Percentiles rank a stretch among this genome's conserved stretches.
Evolutionary conservation across 2,797 vertebrate species (phyloP).

Genomic region (Nyctalus aviator): DNA sequence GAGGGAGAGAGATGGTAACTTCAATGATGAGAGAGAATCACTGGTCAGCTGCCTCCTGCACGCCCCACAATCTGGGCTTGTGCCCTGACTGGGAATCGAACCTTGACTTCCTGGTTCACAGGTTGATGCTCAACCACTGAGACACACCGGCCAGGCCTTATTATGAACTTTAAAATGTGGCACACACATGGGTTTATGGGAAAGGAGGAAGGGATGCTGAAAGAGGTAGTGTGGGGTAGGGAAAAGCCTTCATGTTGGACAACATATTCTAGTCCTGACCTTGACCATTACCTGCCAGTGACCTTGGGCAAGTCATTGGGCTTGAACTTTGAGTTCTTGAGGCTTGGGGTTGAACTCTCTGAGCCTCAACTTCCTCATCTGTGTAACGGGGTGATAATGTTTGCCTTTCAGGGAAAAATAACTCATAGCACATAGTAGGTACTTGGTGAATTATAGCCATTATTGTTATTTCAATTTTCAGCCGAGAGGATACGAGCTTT

Average conservation of each 20-base stretch:
- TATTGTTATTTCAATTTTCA: constrained; percentile 8
- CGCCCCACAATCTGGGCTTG: too few relatives aligned
- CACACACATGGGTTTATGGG: too few relatives aligned
- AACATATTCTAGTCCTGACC: neutral
- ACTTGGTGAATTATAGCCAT: neutral
- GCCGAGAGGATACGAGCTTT: neutral
- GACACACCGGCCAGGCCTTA: neutral
- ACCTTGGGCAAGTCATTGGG: neutral
- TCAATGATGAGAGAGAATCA: too few relatives aligned
- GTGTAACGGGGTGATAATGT: neutral
- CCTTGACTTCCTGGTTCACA: too few relatives aligned
- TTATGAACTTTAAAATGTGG: neutral
- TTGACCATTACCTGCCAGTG: neutral
- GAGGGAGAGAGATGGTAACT: too few relatives aligned
- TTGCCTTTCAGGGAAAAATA: neutral
- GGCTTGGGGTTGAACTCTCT: neutral
- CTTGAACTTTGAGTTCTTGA: neutral
- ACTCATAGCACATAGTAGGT: neutral
- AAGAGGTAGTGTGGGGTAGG: neutral
- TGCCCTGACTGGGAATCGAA: too few relatives aligned
- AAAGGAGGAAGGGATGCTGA: neutral
- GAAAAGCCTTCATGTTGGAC: neutral
- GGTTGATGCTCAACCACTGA: too few relatives aligned
- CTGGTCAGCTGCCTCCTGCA: too few relatives aligned
- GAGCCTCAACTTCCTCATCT: neutral